Conservation (phyloP, 2,113 vertebrate genomes). For the Heterotis niloticus region DNA sequence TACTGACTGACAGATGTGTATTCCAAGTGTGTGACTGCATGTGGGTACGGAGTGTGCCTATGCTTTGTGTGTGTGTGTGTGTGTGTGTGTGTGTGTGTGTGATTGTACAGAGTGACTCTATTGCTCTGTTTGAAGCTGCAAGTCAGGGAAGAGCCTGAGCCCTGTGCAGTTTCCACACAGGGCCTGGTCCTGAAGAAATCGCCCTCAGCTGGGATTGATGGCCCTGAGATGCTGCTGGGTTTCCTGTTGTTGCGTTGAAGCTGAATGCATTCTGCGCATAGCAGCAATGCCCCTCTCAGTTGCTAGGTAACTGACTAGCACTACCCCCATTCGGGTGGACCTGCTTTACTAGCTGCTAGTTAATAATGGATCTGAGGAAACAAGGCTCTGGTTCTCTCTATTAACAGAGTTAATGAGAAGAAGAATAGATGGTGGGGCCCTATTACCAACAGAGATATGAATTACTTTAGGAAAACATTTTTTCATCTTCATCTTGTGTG, state of each 20-base stretch:
- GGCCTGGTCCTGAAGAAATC: neutral
- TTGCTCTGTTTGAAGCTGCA: no score
- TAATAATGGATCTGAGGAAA: conserved; percentile 23
- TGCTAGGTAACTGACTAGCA: conserved; percentile 78
- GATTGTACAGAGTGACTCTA: conserved; percentile 24
- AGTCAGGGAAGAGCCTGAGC: neutral
- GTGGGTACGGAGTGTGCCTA: neutral
- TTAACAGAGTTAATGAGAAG: neutral
- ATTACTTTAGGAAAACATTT: neutral
- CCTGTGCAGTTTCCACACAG: neutral
- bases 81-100: neutral
- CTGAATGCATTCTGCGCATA: conserved; percentile 36
- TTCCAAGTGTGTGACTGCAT: neutral
- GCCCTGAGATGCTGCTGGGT: neutral
- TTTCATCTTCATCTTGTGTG: neutral
- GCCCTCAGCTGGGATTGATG: conserved; percentile 14
- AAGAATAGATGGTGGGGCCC: neutral
- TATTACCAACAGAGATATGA: neutral
- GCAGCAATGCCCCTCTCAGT: conserved; percentile 65
- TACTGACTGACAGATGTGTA: neutral
- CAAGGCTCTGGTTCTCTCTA: neutral
- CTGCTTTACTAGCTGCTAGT: conserved; percentile 23
- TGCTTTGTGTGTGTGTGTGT: neutral
- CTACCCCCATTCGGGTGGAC: conserved; percentile 39
- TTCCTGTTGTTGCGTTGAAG: conserved; percentile 29